A percentile compares a stretch with the other conserved stretches of the same genome.
These are phyloP conservation scores for Batillaria attramentaria DNA, from an alignment of 1,140 invertebrate genomes.

Conservation along the genomic window DNA sequence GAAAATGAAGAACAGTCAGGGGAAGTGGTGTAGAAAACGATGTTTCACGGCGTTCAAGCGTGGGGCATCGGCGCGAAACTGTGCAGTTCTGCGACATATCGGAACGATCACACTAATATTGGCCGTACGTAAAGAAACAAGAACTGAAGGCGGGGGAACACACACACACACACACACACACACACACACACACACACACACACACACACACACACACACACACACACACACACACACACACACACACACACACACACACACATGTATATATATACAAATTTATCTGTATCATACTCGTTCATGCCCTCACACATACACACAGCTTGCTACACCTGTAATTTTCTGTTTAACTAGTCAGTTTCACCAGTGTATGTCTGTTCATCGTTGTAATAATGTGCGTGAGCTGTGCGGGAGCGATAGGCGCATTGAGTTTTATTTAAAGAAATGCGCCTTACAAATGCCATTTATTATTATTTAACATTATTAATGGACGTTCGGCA, in stretches of 20 bases:
- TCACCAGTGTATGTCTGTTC: no score
- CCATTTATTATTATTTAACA: no score
- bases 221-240: not conserved
- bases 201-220: not conserved
- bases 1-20: not conserved
- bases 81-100: no score
- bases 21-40: not conserved
- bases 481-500: no score
- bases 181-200: not conserved
- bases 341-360: no score
- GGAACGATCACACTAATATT: no score
- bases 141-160: not conserved
- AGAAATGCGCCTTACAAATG: no score
- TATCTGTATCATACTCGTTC: no score
- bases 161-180: not conserved
- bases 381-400: not conserved
- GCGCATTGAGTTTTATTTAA: not conserved
- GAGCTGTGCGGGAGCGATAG: not conserved
- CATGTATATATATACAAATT: not conserved
- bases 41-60: not conserved
- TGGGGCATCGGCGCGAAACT: slow-evolving; percentile 14
- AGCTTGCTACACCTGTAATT: no score
- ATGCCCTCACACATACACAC: no score
- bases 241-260: slow-evolving; percentile 7
- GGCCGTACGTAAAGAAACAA: not conserved